These are phyloP conservation scores for Sturnus vulgaris DNA, from an alignment of 2,113 vertebrate genomes.

Conservation along the genomic window DNA sequence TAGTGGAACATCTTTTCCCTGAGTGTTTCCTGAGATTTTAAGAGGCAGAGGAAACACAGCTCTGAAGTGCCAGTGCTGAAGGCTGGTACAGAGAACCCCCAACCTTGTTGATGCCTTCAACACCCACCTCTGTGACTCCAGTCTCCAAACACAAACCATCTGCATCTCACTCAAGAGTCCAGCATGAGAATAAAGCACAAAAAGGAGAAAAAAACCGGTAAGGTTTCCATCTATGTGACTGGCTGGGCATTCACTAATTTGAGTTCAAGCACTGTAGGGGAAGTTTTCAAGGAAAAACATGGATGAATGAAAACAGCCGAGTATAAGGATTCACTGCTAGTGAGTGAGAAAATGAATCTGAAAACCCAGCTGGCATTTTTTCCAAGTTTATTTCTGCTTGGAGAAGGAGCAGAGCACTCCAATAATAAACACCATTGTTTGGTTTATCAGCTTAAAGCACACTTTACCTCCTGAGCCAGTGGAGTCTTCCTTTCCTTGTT, in stretches of 20 bases:
- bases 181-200: not conserved
- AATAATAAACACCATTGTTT: not conserved
- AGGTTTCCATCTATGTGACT: not conserved
- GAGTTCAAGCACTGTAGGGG: not conserved
- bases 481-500: not conserved
- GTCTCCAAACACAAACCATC: not conserved
- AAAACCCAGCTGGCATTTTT: not conserved
- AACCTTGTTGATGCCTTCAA: not conserved
- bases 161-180: not conserved
- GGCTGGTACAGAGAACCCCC: not conserved
- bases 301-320: not conserved
- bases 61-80: not conserved
- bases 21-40: not conserved
- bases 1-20: not conserved
- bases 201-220: not conserved
- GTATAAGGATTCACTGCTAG: not conserved
- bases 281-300: not conserved
- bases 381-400: not conserved
- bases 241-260: not conserved
- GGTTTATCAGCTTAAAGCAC: not conserved
- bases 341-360: not conserved
- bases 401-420: not conserved
- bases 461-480: conserved; percentile 19
- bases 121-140: not conserved
- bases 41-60: not conserved